Conservation (phyloP, 2,888 invertebrate species). For the Cacoxenus indagator region DNA sequence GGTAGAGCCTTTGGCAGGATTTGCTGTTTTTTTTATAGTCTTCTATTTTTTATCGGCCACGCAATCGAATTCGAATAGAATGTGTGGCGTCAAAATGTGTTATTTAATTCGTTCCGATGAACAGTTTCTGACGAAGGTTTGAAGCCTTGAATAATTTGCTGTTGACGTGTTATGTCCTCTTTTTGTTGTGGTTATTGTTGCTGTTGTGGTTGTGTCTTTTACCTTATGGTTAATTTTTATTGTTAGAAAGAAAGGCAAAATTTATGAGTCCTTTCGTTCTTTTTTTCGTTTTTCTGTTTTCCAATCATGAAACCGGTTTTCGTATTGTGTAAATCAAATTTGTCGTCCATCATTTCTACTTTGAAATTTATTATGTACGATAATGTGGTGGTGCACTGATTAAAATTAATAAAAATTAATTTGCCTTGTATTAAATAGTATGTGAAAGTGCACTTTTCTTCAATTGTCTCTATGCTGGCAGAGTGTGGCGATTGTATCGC, state of each 20-base stretch:
- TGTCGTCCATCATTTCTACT: no score
- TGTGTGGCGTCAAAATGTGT: constrained; percentile 36
- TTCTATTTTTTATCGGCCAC: constrained; percentile 29
- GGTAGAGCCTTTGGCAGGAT: constrained; percentile 31
- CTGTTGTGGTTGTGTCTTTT: constrained; percentile 23
- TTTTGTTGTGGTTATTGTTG: not conserved
- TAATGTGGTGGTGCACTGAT: not conserved
- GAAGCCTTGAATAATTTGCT: constrained; percentile 56
- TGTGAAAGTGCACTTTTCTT: not conserved
- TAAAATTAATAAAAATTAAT: constrained; percentile 7
- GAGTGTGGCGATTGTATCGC: constrained; percentile 12
- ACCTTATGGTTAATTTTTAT: constrained; percentile 39
- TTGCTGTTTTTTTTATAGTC: not conserved
- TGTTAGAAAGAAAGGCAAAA: constrained; percentile 1
- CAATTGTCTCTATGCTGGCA: not conserved
- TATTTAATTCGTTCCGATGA: constrained; percentile 58
- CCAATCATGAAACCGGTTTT: not conserved
- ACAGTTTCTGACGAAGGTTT: constrained; percentile 49
- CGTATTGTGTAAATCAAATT: no score
- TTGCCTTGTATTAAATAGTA: not conserved
- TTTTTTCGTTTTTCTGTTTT: not conserved
- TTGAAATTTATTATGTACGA: not conserved
- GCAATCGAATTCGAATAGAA: constrained; percentile 52
- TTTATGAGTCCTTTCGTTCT: not conserved
- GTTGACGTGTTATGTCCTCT: constrained; percentile 26